Conservation (phyloP, 2,888 invertebrate species). For the Barypeithes pellucidus region DNA sequence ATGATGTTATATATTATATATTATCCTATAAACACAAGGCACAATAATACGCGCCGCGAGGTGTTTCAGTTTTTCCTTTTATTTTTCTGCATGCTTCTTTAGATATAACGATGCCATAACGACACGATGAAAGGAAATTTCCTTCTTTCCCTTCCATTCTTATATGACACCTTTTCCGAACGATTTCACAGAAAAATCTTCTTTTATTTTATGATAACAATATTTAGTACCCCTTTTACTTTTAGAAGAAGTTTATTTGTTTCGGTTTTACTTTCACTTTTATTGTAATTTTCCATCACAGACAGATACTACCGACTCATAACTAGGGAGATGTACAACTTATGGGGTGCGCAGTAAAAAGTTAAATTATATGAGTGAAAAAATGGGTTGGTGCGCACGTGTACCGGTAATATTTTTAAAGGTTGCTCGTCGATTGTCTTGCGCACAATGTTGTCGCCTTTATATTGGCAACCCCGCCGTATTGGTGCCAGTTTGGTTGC, state of each 20-base stretch:
- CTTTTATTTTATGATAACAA: background rate
- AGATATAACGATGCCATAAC: background rate
- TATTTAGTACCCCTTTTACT: background rate
- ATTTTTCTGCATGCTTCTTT: background rate
- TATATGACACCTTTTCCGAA: background rate
- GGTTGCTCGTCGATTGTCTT: too few species aligned
- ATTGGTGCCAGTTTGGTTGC: too few species aligned
- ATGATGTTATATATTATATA: background rate
- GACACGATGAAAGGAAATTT: background rate
- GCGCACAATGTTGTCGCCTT: too few species aligned
- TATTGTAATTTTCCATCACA: too few species aligned
- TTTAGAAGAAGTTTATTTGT: background rate
- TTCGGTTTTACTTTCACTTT: slow-evolving; percentile 1
- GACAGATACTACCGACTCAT: too few species aligned
- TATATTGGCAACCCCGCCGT: too few species aligned
- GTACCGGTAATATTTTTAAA: too few species aligned
- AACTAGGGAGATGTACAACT: too few species aligned
- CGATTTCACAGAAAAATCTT: background rate
- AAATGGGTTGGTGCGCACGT: too few species aligned
- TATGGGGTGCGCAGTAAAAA: too few species aligned
- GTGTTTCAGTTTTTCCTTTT: background rate
- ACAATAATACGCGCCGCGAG: background rate
- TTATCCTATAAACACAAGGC: slow-evolving; percentile 3
- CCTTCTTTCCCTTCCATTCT: background rate
- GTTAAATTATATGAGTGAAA: too few species aligned